Conservation (phyloP, 2,888 invertebrate species). For the Cylindroiulus punctatus region DNA sequence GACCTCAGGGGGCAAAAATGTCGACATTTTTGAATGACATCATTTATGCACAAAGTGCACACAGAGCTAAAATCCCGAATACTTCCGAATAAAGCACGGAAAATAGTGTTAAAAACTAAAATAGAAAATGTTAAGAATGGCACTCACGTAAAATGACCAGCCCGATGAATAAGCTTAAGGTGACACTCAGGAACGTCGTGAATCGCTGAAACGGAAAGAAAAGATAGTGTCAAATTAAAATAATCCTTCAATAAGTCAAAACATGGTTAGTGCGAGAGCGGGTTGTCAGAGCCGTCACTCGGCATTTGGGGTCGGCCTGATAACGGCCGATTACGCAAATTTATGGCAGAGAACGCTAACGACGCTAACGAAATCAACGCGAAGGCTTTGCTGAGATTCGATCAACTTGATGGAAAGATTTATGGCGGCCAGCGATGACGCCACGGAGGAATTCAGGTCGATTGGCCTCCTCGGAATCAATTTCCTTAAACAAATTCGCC, state of each 20-base stretch:
- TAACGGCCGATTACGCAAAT: background rate
- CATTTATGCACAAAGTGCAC: too few species aligned
- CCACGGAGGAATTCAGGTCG: conserved; percentile 22
- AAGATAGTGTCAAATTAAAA: conserved; percentile 56
- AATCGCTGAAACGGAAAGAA: conserved; percentile 77
- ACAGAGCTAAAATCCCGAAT: too few species aligned
- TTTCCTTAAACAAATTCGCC: conserved; percentile 35
- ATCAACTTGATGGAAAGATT: conserved; percentile 22
- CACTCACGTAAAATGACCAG: conserved; percentile 89
- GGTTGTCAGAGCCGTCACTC: background rate
- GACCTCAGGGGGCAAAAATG: too few species aligned
- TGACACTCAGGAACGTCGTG: conserved; percentile 90
- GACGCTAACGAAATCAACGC: background rate
- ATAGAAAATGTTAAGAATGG: background rate
- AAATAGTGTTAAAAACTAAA: too few species aligned
- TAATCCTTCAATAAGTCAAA: background rate
- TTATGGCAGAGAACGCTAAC: background rate
- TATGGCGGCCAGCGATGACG: conserved; percentile 34
- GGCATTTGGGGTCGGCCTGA: background rate
- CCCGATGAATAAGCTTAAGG: conserved; percentile 91
- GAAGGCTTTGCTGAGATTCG: background rate
- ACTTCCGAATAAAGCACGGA: too few species aligned
- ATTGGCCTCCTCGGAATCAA: conserved; percentile 26
- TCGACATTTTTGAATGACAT: too few species aligned
- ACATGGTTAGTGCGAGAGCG: background rate